Evolutionary conservation across 1,140 invertebrate species (phyloP).

Genomic region (Drosophila ficusphila): DNA sequence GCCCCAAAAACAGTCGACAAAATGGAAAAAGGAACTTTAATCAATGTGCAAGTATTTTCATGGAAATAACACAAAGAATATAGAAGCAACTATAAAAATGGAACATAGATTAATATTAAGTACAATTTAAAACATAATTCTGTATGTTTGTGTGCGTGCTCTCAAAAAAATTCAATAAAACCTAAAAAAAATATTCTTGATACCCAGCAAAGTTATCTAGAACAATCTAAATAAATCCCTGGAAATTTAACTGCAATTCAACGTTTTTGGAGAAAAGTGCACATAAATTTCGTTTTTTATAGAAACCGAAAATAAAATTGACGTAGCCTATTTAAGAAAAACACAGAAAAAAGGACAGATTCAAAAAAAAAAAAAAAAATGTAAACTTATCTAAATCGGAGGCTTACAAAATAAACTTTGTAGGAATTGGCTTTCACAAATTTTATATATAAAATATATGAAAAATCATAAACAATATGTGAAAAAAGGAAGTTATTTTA

Average conservation of each 20-base stretch:
- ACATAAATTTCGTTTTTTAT: slow-evolving; percentile 38
- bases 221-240: slow-evolving; percentile 5
- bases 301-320: slow-evolving; percentile 26
- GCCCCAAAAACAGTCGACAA: slow-evolving; percentile 33
- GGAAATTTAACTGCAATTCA: slow-evolving; percentile 9
- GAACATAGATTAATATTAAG: slow-evolving; percentile 19
- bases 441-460: slow-evolving; percentile 24
- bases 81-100: slow-evolving; percentile 27
- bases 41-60: slow-evolving; percentile 79
- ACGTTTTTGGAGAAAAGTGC: slow-evolving; percentile 37
- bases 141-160: slow-evolving; percentile 38
- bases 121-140: slow-evolving; percentile 30
- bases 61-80: slow-evolving; percentile 72
- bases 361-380: slow-evolving; percentile 16
- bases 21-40: slow-evolving; percentile 33
- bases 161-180: slow-evolving; percentile 1
- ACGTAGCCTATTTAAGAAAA: slow-evolving; percentile 34
- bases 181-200: slow-evolving; percentile 1
- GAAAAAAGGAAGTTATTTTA: slow-evolving; percentile 10
- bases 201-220: slow-evolving; percentile 11
- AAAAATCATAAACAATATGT: slow-evolving; percentile 7
- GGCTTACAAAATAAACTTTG: slow-evolving; percentile 51
- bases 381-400: slow-evolving; percentile 53
- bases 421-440: slow-evolving; percentile 55
- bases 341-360: slow-evolving; percentile 10